Evolutionary conservation across 2,888 invertebrate genomes (phyloP).

Genomic region (Boloria selene): DNA sequence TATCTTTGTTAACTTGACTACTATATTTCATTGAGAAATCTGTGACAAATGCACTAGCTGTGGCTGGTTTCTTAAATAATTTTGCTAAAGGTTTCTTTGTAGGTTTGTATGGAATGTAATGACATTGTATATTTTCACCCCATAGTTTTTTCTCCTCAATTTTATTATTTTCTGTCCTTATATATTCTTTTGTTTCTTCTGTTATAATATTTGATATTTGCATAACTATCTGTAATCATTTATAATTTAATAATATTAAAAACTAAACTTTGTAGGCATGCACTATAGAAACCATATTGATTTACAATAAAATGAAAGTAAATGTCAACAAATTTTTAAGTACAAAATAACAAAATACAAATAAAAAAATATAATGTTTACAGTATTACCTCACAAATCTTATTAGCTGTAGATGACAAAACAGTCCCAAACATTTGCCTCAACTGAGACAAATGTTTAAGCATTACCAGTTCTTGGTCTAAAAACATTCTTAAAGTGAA

Average conservation of each 20-base stretch:
- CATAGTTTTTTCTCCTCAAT: constrained; percentile 68
- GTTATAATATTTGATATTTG: constrained; percentile 70
- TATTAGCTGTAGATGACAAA: constrained; percentile 75
- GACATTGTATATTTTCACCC: constrained; percentile 73
- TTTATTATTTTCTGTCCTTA: constrained; percentile 62
- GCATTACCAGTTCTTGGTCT: constrained; percentile 81
- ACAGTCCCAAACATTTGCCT: constrained; percentile 84
- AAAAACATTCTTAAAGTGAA: constrained; percentile 84
- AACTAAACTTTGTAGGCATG: too few species aligned
- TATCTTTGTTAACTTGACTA: constrained; percentile 41
- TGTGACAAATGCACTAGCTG: constrained; percentile 64
- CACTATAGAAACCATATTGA: too few species aligned
- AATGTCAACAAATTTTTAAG: neutral
- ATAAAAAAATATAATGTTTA: neutral
- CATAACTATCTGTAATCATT: constrained; percentile 64
- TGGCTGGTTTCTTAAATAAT: constrained; percentile 63
- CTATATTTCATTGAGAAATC: constrained; percentile 80
- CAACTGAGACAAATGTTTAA: constrained; percentile 81
- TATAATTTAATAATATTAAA: neutral
- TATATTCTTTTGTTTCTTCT: constrained; percentile 72
- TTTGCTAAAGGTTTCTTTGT: constrained; percentile 65
- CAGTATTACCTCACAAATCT: constrained; percentile 80
- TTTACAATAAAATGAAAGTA: too few species aligned
- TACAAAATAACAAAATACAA: neutral
- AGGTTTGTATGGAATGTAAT: constrained; percentile 68